Conservation (phyloP, 1,140 invertebrate species). For the Stegodyphus dumicola region DNA sequence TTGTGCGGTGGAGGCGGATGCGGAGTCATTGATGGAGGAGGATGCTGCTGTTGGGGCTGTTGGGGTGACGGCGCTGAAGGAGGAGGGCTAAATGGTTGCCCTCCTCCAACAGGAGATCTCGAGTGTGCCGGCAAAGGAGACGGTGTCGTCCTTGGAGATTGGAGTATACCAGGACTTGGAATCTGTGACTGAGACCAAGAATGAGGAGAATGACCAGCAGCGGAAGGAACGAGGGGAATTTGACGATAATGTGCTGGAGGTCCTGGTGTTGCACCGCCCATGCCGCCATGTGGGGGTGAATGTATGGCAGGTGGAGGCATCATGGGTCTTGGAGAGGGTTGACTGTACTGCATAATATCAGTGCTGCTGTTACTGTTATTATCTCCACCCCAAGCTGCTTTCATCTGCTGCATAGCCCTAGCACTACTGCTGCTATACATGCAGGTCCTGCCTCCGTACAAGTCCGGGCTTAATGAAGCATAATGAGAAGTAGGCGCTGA, state of each 20-base stretch:
- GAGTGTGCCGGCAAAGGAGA: conserved; percentile 62
- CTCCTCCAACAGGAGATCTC: conserved; percentile 40
- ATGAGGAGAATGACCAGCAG: conserved; percentile 50
- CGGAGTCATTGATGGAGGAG: conserved; percentile 53
- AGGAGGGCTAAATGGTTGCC: conserved; percentile 59
- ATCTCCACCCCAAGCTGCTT: conserved; percentile 48
- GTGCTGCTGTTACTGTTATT: conserved; percentile 27
- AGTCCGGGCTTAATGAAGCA: conserved; percentile 6
- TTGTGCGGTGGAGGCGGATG: conserved; percentile 50
- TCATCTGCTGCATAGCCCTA: conserved; percentile 56
- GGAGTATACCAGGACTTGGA: conserved; percentile 53
- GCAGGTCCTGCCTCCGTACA: conserved; percentile 47
- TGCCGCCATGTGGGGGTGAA: conserved; percentile 30
- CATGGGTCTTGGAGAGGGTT: conserved; percentile 51
- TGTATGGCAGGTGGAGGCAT: conserved; percentile 55
- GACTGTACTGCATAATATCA: conserved; percentile 58
- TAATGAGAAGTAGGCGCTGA: conserved; percentile 25
- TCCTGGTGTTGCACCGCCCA: conserved; percentile 9
- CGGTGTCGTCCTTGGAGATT: conserved; percentile 64
- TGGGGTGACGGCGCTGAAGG: conserved; percentile 52
- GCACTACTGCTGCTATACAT: conserved; percentile 48
- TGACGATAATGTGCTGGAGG: conserved; percentile 43
- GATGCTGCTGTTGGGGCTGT: conserved; percentile 61
- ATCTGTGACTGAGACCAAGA: conserved; percentile 63
- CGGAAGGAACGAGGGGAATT: conserved; percentile 47